Evolutionary conservation across 2,888 invertebrate genomes (phyloP).

Genomic region (Sarcophaga caerulescens): DNA sequence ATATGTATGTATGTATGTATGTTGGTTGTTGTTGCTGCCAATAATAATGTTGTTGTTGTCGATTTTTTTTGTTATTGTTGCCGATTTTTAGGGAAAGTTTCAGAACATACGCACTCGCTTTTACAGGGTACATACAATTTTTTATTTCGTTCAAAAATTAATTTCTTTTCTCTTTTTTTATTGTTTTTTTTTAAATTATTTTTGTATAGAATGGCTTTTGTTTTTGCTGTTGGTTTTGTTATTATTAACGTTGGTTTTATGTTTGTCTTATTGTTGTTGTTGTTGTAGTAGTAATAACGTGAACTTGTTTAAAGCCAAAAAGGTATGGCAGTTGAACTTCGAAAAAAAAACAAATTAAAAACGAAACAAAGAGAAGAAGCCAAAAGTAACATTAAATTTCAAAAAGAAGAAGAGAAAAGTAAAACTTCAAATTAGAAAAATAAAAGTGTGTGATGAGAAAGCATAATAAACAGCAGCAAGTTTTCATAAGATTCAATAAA

Average conservation of each 20-base stretch:
- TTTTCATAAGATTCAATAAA: neutral
- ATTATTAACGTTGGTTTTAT: constrained; percentile 1
- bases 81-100: constrained; percentile 38
- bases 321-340: constrained; percentile 44
- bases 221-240: constrained; percentile 3
- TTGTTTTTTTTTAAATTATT: constrained; percentile 37
- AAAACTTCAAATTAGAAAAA: neutral
- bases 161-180: constrained; percentile 48
- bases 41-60: neutral
- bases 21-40: neutral
- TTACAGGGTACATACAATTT: constrained; percentile 70
- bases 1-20: neutral
- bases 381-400: neutral
- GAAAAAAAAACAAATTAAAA: neutral
- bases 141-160: constrained; percentile 42
- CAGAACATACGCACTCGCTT: constrained; percentile 68
- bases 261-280: constrained; percentile 7
- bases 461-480: neutral
- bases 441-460: neutral
- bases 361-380: neutral
- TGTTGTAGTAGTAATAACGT: constrained; percentile 46
- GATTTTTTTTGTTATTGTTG: neutral
- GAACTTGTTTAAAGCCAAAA: constrained; percentile 50
- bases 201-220: constrained; percentile 9
- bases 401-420: neutral